Evolutionary conservation across 2,113 vertebrate genomes (phyloP), one percentile per base, ranked within the genome.

Genomic region (Nicator chloris): DNA sequence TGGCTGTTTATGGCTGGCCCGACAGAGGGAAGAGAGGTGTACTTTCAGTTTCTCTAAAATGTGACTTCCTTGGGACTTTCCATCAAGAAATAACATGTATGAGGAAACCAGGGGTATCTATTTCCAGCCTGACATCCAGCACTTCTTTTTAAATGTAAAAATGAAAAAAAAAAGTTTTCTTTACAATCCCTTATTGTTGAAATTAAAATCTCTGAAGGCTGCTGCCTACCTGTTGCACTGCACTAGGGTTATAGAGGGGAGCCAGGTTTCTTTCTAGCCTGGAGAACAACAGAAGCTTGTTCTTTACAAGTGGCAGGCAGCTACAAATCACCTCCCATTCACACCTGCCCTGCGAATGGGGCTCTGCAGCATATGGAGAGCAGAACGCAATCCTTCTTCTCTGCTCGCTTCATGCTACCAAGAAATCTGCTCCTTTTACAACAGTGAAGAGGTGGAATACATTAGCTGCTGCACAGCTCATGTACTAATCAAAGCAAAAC

Each of bases 401-500:
- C 66, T 85, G 86, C 85, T 68, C 0, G 3, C 82, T 70, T 61
- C 40, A 17, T 2, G 11, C 57, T 60, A 54, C 78, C 47, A 83
- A 80, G 82, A 93, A 96, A 91, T 68, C 50, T 39, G 88, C 86
- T 91, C 69, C 85, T 78, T 88, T 81, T 30, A 76, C 82, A 75
- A 66, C 93, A 82, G 50, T 24, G 88, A 79, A 85, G 91, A 92
- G 93, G 92, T 88, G 88, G 93, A 96, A 80, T 66, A 89, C 16
- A 68, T 87, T 89, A 81, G 76, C 81, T 76, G 60, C 59, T 87
- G 84, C 65, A 82, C 49, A 75, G 82, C 40, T 72, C 75, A 50
- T 69, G 80, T 85, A 88, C 70, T 91, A 92, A 96, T 97, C 92
- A 91, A 76, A 95, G 68, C 71, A 89, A 89, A 82, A 56, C 61